Conservation (phyloP, 2,797 vertebrate species). For the Hyperoplus immaculatus region DNA sequence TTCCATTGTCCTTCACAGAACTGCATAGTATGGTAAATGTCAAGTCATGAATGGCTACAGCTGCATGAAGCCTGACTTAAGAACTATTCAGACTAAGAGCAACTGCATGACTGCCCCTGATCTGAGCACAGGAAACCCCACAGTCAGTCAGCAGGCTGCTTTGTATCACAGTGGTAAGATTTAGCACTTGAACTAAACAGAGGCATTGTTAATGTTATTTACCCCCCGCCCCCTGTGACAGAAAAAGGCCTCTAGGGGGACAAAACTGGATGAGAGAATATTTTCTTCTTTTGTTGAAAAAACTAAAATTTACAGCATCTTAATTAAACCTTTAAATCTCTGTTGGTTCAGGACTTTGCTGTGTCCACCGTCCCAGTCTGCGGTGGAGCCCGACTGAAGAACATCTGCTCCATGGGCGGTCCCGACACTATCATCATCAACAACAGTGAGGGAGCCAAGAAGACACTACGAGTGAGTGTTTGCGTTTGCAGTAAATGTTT, state of each 20-base stretch:
- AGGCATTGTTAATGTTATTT: neutral
- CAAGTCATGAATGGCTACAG: neutral
- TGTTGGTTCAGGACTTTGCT: conserved; percentile 88
- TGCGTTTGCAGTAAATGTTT: neutral
- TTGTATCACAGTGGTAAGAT: neutral
- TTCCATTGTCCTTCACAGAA: neutral
- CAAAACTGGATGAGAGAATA: neutral
- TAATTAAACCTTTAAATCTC: conserved; percentile 13
- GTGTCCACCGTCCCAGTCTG: conserved; percentile 92
- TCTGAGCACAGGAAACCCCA: neutral
- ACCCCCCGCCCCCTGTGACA: neutral
- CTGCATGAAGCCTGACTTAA: neutral
- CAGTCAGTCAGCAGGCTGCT: conserved; percentile 5
- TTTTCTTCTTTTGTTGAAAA: neutral
- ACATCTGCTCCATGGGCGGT: conserved; percentile 94
- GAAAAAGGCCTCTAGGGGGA: neutral
- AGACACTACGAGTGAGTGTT: conserved; percentile 87
- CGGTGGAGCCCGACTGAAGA: conserved; percentile 88
- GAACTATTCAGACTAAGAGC: neutral
- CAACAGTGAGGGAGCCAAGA: conserved; percentile 89
- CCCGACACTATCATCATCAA: conserved; percentile 90
- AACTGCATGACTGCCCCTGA: neutral
- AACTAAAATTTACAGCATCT: neutral
- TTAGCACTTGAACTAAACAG: neutral
- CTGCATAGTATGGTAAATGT: neutral